Percentiles rank a stretch among this genome's conserved stretches.
These are phyloP conservation scores for Phymanthus crucifer DNA, from an alignment of 92 coral and sea anemone genomes.

Conservation along the genomic window DNA sequence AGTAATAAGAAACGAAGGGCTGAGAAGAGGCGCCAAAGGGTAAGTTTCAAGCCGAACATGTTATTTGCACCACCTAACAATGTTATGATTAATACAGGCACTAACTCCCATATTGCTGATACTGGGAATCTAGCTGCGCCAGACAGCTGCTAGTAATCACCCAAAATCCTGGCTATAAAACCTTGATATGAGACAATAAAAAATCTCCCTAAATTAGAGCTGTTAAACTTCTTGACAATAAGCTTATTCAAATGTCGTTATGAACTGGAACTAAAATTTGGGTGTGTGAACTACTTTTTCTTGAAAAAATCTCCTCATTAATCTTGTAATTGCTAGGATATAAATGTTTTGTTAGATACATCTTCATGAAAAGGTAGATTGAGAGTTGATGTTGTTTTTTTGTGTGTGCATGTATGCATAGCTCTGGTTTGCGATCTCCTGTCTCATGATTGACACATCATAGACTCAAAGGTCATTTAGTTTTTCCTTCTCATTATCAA, in stretches of 20 bases:
- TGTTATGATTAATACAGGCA: background rate
- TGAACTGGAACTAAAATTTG: background rate
- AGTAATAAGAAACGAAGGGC: constrained; percentile 75
- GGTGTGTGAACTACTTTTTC: background rate
- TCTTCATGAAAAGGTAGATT: background rate
- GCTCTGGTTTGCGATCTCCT: background rate
- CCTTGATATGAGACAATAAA: background rate
- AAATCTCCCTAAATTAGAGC: background rate
- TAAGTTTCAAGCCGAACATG: constrained; percentile 41
- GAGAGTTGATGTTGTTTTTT: background rate
- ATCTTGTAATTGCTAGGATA: too few relatives aligned
- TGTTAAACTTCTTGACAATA: background rate
- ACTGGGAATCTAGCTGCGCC: constrained; percentile 20
- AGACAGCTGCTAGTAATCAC: constrained; percentile 37
- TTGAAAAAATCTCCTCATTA: background rate
- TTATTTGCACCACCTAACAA: too few relatives aligned
- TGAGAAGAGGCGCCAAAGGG: constrained; percentile 80
- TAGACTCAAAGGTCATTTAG: constrained; percentile 34
- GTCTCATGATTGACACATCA: constrained; percentile 26
- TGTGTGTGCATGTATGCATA: background rate
- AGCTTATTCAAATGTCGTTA: background rate
- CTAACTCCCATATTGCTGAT: background rate
- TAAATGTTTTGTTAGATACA: too few relatives aligned
- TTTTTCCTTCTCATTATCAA: constrained; percentile 37
- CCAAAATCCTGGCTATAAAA: constrained; percentile 6